Evolutionary conservation across 2,113 vertebrate species (phyloP).

Genomic region (Silurus asotus): DNA sequence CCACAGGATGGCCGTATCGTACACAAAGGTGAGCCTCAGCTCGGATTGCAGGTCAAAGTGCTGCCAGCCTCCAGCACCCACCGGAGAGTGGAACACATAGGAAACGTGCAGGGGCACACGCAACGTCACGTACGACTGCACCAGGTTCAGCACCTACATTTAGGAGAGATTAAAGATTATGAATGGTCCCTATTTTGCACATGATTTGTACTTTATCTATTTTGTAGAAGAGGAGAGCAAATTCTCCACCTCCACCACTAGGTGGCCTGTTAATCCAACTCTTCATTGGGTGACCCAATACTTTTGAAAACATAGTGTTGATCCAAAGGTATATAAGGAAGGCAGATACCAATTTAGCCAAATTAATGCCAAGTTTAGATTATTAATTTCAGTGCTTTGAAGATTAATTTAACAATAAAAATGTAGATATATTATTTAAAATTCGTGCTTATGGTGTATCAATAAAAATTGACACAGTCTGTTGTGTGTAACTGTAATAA

Average conservation of each 20-base stretch:
- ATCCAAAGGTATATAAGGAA: too few species aligned
- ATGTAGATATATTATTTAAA: too few species aligned
- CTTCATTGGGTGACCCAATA: background rate
- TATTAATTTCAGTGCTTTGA: too few species aligned
- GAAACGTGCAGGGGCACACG: conserved; percentile 82
- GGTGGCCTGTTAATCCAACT: conserved; percentile 10
- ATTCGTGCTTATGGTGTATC: too few species aligned
- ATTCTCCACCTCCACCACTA: conserved; percentile 25
- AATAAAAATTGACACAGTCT: background rate
- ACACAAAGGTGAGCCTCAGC: conserved; percentile 83
- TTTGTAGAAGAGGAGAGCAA: background rate
- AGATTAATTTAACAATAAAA: too few species aligned
- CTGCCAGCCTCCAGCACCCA: conserved; percentile 80
- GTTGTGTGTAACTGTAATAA: background rate
- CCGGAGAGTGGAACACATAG: conserved; percentile 82
- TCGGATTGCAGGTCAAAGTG: conserved; percentile 84
- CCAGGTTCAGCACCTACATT: conserved; percentile 79
- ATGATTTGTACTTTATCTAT: background rate
- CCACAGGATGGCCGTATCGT: conserved; percentile 90
- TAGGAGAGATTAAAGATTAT: background rate
- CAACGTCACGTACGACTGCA: conserved; percentile 84
- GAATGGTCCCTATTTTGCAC: background rate
- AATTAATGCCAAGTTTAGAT: too few species aligned
- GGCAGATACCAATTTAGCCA: too few species aligned
- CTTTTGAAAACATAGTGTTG: too few species aligned